phyloP scores from a whole-genome alignment of 1,140 invertebrate species.

The Apis dorsata region DNA sequence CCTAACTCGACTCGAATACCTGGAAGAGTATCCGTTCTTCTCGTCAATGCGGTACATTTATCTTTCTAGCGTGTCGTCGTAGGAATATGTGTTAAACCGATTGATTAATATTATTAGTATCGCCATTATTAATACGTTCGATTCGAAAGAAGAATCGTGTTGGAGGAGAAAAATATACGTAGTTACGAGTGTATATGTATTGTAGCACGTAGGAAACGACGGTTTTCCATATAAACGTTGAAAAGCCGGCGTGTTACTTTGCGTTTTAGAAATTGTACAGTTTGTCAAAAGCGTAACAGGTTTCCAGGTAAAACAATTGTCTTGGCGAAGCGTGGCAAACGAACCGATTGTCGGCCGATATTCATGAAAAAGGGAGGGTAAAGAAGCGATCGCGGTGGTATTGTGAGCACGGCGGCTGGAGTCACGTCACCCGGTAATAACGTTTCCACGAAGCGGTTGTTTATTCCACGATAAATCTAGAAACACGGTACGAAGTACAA shows the following conservation, averaged over 20 bases:
- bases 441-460: conserved; percentile 53
- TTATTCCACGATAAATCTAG: conserved; percentile 63
- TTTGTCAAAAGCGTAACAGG: conserved; percentile 13
- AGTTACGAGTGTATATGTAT: neutral
- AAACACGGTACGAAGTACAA: conserved; percentile 32
- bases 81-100: conserved; percentile 26
- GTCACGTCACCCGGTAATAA: conserved; percentile 37
- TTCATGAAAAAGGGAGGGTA: conserved; percentile 18
- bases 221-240: neutral
- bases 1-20: neutral
- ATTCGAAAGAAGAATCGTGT: neutral
- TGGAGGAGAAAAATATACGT: neutral
- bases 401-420: neutral
- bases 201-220: neutral
- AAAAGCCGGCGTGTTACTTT: neutral
- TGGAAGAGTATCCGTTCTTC: neutral
- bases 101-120: conserved; percentile 1
- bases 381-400: neutral
- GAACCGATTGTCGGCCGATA: conserved; percentile 22
- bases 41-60: too few species aligned
- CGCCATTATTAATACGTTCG: neutral
- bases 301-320: conserved; percentile 22
- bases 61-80: neutral
- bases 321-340: conserved; percentile 9
- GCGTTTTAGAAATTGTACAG: neutral